Percentiles rank a stretch among this genome's conserved stretches.
Evolutionary conservation across 2,797 vertebrate species (phyloP).

Genomic region (Cephalopachus bancanus): DNA sequence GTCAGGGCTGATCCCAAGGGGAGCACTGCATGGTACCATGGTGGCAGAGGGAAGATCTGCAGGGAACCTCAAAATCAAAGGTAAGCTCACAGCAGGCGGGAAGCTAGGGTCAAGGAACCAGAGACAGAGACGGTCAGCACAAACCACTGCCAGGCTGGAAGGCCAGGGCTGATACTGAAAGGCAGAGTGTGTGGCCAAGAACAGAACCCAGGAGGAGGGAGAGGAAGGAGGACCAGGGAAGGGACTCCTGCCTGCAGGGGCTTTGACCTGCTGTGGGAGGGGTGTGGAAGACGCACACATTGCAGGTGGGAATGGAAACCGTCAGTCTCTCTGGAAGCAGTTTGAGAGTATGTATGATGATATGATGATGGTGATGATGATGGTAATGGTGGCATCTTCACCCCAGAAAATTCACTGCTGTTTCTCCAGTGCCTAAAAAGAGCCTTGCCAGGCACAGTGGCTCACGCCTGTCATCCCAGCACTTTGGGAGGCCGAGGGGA

Average conservation of each 20-base stretch:
- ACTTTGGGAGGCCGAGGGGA: background rate
- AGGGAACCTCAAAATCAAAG: constrained; percentile 49
- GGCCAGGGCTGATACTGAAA: background rate
- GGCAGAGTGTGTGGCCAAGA: constrained; percentile 1
- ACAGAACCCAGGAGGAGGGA: background rate
- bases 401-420: background rate
- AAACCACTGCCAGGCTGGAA: background rate
- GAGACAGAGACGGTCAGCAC: background rate
- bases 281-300: background rate
- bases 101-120: constrained; percentile 25
- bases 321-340: background rate
- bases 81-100: constrained; percentile 46
- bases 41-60: background rate
- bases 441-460: background rate
- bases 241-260: background rate
- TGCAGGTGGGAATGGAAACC: background rate
- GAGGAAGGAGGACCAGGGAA: background rate
- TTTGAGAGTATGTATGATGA: background rate
- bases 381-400: background rate
- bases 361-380: background rate
- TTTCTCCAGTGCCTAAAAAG: background rate
- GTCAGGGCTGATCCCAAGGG: background rate
- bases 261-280: too few species aligned
- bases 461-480: background rate
- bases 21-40: background rate